Evolutionary conservation across 2,888 invertebrate genomes (phyloP).

Genomic region (Oscheius sp.): DNA sequence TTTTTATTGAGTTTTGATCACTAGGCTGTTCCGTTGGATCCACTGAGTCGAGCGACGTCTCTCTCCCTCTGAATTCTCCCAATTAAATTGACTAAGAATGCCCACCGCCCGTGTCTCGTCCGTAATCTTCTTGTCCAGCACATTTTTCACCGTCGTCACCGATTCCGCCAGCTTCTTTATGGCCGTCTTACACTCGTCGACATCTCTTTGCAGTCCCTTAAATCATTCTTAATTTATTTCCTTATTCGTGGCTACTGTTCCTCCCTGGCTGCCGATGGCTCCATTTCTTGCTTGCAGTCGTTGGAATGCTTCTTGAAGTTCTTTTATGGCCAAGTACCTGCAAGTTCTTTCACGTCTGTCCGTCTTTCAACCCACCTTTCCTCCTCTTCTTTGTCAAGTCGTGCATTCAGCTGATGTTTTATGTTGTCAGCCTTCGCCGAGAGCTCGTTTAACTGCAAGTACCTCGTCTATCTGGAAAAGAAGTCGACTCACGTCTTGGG

Average conservation of each 20-base stretch:
- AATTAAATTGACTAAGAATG: not conserved
- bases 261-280: conserved; percentile 18
- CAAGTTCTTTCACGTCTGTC: conserved; percentile 2
- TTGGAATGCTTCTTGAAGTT: conserved; percentile 71
- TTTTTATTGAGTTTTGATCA: conserved; percentile 6
- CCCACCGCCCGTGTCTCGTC: conserved; percentile 66
- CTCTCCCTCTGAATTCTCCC: conserved; percentile 17
- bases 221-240: not conserved
- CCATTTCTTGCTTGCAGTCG: conserved; percentile 49
- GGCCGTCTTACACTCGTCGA: conserved; percentile 72
- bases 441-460: conserved; percentile 68
- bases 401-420: conserved; percentile 67
- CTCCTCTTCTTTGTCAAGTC: conserved; percentile 71
- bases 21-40: not conserved
- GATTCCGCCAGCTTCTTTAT: conserved; percentile 72
- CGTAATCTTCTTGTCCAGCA: conserved; percentile 68
- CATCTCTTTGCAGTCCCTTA: conserved; percentile 55
- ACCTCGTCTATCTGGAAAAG: not conserved
- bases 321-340: conserved; percentile 70
- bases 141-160: conserved; percentile 72
- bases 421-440: conserved; percentile 71
- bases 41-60: conserved; percentile 22
- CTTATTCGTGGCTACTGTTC: not conserved
- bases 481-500: conserved; percentile 63
- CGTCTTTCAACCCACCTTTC: conserved; percentile 56